Conservation (phyloP, 2,113 vertebrate species). For the Zosterops borbonicus region DNA sequence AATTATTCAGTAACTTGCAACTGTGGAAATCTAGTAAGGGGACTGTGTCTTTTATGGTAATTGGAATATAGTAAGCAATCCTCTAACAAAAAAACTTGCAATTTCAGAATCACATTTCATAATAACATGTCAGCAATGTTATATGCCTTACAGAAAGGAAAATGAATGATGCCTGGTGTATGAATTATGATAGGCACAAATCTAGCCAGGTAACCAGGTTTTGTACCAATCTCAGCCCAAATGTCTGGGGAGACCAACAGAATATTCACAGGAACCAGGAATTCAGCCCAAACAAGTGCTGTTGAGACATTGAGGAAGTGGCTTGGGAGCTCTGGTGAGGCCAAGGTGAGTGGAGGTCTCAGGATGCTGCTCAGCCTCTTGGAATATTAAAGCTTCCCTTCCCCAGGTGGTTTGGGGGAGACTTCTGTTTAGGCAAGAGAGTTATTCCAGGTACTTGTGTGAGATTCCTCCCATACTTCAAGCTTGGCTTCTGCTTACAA, state of each 20-base stretch:
- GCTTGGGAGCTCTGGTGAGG: neutral
- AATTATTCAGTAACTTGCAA: constrained; percentile 56
- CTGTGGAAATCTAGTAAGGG: constrained; percentile 6
- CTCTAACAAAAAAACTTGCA: neutral
- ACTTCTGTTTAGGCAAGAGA: neutral
- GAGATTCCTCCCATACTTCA: neutral
- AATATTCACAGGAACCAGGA: neutral
- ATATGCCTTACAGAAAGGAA: neutral
- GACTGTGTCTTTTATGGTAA: constrained; percentile 16
- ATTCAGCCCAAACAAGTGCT: neutral
- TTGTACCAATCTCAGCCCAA: neutral
- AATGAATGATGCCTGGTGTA: neutral
- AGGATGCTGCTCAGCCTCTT: neutral
- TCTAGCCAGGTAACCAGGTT: neutral
- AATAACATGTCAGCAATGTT: neutral
- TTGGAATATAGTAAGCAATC: constrained; percentile 32
- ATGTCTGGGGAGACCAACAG: neutral
- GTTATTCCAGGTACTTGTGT: neutral
- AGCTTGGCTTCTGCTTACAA: neutral
- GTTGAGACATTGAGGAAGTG: neutral
- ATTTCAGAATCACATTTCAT: constrained; percentile 10
- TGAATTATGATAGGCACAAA: neutral
- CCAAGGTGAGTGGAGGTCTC: neutral
- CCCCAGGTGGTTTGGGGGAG: neutral
- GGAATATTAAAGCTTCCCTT: neutral